These are phyloP conservation scores for Camarhynchus parvulus DNA, from an alignment of 2,113 vertebrate genomes.

Conservation along the genomic window DNA sequence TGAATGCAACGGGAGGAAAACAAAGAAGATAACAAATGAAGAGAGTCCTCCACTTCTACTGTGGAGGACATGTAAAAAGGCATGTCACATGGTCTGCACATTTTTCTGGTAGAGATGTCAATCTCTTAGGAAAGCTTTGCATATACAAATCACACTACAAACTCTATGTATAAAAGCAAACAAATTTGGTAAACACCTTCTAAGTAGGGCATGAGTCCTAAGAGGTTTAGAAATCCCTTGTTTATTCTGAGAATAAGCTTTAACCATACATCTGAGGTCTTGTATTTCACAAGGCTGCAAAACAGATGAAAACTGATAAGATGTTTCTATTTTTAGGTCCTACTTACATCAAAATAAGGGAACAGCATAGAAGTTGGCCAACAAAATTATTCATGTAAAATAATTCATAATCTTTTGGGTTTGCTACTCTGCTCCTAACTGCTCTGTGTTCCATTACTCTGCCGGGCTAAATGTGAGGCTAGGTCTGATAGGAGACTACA, in stretches of 20 bases:
- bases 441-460: background rate
- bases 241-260: conserved; percentile 35
- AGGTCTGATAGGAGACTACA: background rate
- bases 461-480: background rate
- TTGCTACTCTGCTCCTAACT: background rate
- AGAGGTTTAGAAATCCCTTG: conserved; percentile 55
- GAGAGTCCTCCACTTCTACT: background rate
- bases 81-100: background rate
- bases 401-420: background rate
- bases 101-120: background rate
- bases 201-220: conserved; percentile 34
- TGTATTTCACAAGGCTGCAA: background rate
- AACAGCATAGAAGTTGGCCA: background rate
- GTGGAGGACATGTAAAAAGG: background rate
- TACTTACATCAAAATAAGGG: background rate
- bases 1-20: background rate
- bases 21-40: background rate
- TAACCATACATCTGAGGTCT: conserved; percentile 11
- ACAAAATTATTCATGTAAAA: background rate
- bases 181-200: conserved; percentile 34
- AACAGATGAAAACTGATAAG: background rate
- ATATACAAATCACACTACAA: background rate
- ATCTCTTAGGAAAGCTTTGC: background rate
- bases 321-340: background rate
- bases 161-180: background rate